phyloP scores from a whole-genome alignment of 2,113 vertebrate species.

The Hydropotes inermis region DNA sequence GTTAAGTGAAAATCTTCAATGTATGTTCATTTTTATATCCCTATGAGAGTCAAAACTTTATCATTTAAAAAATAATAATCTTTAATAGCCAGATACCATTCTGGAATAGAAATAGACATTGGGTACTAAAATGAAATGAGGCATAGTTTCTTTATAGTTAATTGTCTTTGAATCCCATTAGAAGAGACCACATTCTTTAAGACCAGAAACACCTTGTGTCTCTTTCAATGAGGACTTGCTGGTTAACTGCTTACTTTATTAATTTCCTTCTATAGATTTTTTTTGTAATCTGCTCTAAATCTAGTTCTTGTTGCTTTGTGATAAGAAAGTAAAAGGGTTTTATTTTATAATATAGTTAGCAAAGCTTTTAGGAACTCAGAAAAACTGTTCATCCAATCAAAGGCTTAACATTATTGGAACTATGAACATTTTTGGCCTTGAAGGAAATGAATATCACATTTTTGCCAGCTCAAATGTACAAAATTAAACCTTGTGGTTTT shows the following conservation, averaged over 20 bases:
- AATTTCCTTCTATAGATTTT: slow-evolving; percentile 21
- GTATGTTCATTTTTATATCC: slow-evolving; percentile 17
- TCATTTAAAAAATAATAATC: neutral
- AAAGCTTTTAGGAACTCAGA: slow-evolving; percentile 26
- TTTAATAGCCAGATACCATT: slow-evolving; percentile 15
- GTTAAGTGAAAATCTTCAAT: slow-evolving; percentile 16
- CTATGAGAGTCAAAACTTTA: neutral
- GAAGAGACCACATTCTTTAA: neutral
- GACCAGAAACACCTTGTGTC: neutral
- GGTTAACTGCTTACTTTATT: slow-evolving; percentile 22
- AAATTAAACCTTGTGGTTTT: slow-evolving; percentile 59
- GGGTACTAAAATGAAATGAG: neutral
- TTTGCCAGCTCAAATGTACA: slow-evolving; percentile 40
- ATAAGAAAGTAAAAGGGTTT: slow-evolving; percentile 11
- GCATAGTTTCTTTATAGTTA: neutral
- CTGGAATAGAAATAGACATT: neutral
- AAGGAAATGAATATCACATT: slow-evolving; percentile 53
- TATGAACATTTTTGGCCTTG: slow-evolving; percentile 39
- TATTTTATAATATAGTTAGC: slow-evolving; percentile 26
- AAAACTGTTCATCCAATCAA: slow-evolving; percentile 30
- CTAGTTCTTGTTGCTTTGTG: neutral
- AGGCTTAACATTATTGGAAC: slow-evolving; percentile 38
- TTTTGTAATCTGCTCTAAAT: slow-evolving; percentile 10
- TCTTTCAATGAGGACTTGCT: slow-evolving; percentile 5
- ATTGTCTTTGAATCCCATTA: neutral